Evolutionary conservation across 2,797 vertebrate genomes (phyloP), one percentile per base, ranked within the genome.

Genomic region (Malurus splendens): DNA sequence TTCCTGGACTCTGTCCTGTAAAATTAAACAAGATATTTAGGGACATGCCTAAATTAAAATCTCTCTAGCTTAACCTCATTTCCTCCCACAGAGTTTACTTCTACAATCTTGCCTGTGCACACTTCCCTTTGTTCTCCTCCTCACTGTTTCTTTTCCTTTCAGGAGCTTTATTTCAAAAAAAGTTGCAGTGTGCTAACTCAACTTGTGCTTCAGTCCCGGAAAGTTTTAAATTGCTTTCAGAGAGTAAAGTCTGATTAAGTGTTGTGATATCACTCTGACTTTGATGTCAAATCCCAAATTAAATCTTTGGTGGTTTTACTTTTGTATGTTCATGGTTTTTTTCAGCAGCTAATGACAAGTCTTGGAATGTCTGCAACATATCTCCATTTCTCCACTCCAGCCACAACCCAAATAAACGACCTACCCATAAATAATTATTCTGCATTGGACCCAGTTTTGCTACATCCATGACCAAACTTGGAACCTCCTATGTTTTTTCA

Each of bases 21-120:
- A 48, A 93, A 86, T 91, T 88, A 91, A 94, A 84, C 54, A 86
- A 84, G 28, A 27, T 80, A 71, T 88, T 90, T 87, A 90, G 61
- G 15, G 45, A 93, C 67, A 79, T 75, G n/a, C 8, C 42, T 83
- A 81, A 94, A 82, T 89, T 65, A 90, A 92, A 88, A 86, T 81
- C 24, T 87, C 59, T 64, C 61, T 74, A 57, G 24, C 22, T 87
- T 59, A 86, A 38, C 42, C 47, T 90, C 75, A 93, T 92, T 95
- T 95, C 91, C 94, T 94, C 51, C 12, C 20, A 41, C 9, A 17
- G 44, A 82, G n/a, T 85, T 92, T 68, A 61, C 89, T 93, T 80
- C 59, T 75, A 42, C 72, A 95, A 91, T 92, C 94, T 93, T 54
- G 18, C 62, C 15, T 23, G 4, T 32, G 55, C 83, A 76, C 45